Base-by-base conservation (phyloP, 2,888 invertebrate genomes). In the Caenorhabditis japonica region DNA sequence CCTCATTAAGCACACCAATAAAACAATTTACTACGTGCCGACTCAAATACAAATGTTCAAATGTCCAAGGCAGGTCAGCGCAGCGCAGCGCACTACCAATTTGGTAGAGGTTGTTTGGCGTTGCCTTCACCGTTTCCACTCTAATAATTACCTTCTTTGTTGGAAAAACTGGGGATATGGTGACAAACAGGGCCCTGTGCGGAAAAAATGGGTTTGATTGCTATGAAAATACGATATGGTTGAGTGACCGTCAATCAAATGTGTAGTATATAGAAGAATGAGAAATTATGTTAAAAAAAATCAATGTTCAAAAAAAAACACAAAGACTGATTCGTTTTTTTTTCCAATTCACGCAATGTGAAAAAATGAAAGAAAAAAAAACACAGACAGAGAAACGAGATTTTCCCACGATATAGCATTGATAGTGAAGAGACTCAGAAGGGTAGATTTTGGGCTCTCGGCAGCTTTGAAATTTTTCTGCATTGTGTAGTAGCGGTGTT, bases 141-240 rank as follows among this genome's bases (percentile, higher is more conserved):
- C 34, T 52, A 51, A 52, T 61, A 52, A 52, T 52, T 61, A 38
- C 38, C 38, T 59, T 12, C 21, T 38, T 52, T 34, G 36, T 17
- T 27, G 36, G 12, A 44, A 52, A 15, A 52, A 17, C 19, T 19
- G 38, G 30, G 30, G 30, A 30, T 7, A 30, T n/a, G 30, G 10
- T 23, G 27, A 19, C n/a, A 38, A 51, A 44, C 36, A 36, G 44
- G 52, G 36, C 52, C 36, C 34, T 51, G 19, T 19, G 21, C 27
- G 15, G 19, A 8, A 39, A 4, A 21, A 33, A 51, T 23, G 19
- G 34, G 41, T 51, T 43, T 51, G 38, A 62, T 46, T 53, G 46
- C 34, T 17, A 17, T 4, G 47, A 55, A 53, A 55, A 62, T 47
- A 53, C 55, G 62, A 62, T 25, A 53, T 38, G 53, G 62, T 62